Evolutionary conservation across 2,113 vertebrate genomes (phyloP), one percentile per base, ranked within the genome.

Genomic region (Orthonyx spaldingii): DNA sequence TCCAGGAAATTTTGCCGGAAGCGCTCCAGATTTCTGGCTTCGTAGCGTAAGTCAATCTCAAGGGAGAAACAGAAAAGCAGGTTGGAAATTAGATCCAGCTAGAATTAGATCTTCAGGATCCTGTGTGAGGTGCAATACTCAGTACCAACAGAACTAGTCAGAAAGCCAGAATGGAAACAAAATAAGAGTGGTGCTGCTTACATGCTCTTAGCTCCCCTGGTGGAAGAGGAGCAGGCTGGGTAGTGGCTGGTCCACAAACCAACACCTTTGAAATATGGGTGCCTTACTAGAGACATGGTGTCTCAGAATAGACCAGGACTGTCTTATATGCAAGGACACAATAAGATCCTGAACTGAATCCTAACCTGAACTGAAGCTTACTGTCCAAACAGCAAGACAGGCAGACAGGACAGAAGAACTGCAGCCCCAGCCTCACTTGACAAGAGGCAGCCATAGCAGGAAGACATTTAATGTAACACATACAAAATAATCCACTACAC

Each of bases 21-120:
- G 53, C 93, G 98, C 60, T 99, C 99, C 2, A 99, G 98, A 95
- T 99, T 99, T 81, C 61, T 98, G 71, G 99, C 99, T 94, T 99
- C 99, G 0, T 98, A 99, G 10, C 98, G 98, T 42, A 99, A 98
- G 93, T 99, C 99, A 4, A 99, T 99, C 99, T 99, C 96, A 70
- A 97, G 88, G 37, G 66, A 87, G 35, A 64, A 22, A 60, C 2
- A 91, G 57, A 74, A 77, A 90, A 59, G 75, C n/a, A 75, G 47
- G 7, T 32, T 59, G n/a, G 53, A 76, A 87, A 59, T 72, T 11
- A 66, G 69, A 52, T 35, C 65, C 7, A n/a, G 4, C 33, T 46
- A 47, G 35, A 53, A 88, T 49, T 52, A 49, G 42, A 74, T 47
- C 59, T 59, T 64, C 20, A 60, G 35, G 69, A 60, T 56, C 19